Evolutionary conservation across 2,113 vertebrate genomes (phyloP).

Genomic region (Ochotona curzoniae): DNA sequence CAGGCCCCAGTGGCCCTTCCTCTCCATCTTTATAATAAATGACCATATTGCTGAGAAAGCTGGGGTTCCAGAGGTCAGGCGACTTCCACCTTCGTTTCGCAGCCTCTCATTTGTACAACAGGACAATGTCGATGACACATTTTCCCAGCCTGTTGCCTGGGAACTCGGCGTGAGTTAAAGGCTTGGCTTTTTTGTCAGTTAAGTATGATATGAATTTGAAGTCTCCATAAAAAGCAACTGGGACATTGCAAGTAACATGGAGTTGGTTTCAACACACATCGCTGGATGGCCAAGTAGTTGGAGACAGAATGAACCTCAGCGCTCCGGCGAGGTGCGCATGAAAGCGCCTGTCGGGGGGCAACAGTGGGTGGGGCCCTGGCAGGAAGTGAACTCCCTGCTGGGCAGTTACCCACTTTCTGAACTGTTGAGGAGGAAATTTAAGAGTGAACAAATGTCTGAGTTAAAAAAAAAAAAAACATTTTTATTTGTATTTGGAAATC

Average conservation of each 20-base stretch:
- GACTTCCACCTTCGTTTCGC: neutral
- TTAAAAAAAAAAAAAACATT: neutral
- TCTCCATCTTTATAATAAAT: too few relatives aligned
- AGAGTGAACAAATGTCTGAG: neutral
- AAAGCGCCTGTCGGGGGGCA: too few relatives aligned
- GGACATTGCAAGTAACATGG: neutral
- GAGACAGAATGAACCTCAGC: conserved; percentile 26
- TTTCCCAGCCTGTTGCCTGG: neutral
- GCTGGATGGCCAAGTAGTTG: neutral
- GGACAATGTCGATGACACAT: neutral
- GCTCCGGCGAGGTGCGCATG: too few relatives aligned
- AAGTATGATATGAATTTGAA: conserved; percentile 1
- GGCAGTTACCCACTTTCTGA: neutral
- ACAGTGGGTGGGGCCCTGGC: too few relatives aligned
- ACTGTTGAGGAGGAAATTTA: neutral
- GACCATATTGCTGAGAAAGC: neutral
- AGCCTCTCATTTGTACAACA: neutral
- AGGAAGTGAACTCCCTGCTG: neutral
- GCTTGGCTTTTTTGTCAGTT: neutral
- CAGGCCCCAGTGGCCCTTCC: too few relatives aligned
- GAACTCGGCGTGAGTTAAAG: conserved; percentile 6
- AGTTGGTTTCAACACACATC: conserved; percentile 23
- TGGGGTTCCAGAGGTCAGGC: neutral
- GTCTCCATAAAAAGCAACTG: neutral
- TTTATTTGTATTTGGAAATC: too few relatives aligned